These are phyloP conservation scores for Dryoscopus gambensis DNA, from an alignment of 2,113 vertebrate species.

Conservation along the genomic window DNA sequence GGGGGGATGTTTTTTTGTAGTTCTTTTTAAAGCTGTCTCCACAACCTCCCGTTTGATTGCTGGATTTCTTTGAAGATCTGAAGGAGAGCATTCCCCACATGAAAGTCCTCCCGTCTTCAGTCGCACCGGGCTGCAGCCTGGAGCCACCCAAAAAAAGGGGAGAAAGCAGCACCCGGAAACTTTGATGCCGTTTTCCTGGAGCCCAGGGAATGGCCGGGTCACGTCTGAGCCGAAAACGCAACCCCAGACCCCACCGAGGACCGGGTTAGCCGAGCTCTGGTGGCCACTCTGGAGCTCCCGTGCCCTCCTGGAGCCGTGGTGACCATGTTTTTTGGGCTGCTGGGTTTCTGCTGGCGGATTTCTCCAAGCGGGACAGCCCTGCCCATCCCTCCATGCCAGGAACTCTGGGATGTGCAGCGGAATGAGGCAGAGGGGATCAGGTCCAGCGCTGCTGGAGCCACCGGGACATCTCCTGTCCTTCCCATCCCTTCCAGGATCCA, in stretches of 20 bases:
- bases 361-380: background rate
- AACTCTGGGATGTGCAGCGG: background rate
- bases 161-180: background rate
- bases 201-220: background rate
- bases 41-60: conserved; percentile 19
- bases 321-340: background rate
- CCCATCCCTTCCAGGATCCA: rapidly evolving
- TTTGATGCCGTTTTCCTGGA: background rate
- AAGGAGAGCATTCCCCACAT: conserved; percentile 45
- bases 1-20: rapidly evolving
- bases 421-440: rapidly evolving
- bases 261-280: rapidly evolving
- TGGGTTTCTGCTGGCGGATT: background rate
- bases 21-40: background rate
- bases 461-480: rapidly evolving
- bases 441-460: background rate
- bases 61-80: conserved; percentile 55
- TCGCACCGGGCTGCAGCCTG: background rate
- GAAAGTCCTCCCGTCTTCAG: background rate
- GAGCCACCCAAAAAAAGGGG: background rate
- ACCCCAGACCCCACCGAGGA: rapidly evolving
- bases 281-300: background rate
- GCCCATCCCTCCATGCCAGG: background rate
- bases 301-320: background rate
- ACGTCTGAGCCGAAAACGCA: background rate